These are phyloP conservation scores for Agrochola lota DNA, from an alignment of 2,888 invertebrate genomes.

Conservation along the genomic window DNA sequence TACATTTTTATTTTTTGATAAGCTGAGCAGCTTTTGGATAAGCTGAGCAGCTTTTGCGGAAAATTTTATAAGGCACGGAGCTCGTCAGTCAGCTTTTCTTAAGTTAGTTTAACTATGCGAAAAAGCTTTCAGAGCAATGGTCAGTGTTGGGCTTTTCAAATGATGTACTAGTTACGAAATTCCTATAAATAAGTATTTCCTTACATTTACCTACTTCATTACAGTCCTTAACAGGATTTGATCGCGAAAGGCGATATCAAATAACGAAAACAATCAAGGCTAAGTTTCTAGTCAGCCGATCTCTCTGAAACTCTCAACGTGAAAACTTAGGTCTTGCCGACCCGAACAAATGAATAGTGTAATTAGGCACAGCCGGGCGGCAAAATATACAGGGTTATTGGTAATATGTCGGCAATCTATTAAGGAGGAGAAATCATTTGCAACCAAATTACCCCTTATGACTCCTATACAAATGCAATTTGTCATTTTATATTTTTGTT, in stretches of 20 bases:
- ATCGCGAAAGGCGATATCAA: neutral
- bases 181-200: neutral
- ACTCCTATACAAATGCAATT: no score
- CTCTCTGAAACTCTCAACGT: neutral
- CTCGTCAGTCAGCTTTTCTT: neutral
- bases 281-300: neutral
- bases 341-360: no score
- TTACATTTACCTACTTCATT: neutral
- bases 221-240: neutral
- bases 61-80: neutral
- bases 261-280: neutral
- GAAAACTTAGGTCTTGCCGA: neutral
- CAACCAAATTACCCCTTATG: no score
- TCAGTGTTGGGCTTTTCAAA: neutral
- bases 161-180: neutral
- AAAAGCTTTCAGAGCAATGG: neutral
- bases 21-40: neutral
- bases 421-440: no score
- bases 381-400: no score
- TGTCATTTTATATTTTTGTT: no score
- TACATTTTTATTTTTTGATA: neutral
- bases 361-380: no score
- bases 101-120: neutral
- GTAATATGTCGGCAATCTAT: no score
- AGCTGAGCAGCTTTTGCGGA: neutral